These are phyloP conservation scores for Heliconius cydno DNA, from an alignment of 2,888 invertebrate species.

Conservation along the genomic window DNA sequence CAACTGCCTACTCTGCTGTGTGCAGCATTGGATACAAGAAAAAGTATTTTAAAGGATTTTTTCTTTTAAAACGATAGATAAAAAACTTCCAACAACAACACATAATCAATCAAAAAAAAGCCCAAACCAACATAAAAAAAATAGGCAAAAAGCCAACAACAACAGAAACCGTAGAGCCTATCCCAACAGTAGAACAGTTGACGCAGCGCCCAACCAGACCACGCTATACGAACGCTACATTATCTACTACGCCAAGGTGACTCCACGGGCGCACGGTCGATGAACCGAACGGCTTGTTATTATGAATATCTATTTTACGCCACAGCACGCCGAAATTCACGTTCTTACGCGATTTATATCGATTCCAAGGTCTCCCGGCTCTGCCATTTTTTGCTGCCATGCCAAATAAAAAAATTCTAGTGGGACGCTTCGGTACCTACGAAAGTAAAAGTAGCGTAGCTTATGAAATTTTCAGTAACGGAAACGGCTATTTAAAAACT, in stretches of 20 bases:
- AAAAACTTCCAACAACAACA: background rate
- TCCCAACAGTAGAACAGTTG: conserved; percentile 54
- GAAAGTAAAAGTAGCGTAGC: conserved; percentile 42
- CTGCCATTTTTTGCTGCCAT: conserved; percentile 46
- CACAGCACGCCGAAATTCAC: conserved; percentile 52
- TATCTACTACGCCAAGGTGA: conserved; percentile 78
- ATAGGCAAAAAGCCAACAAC: background rate
- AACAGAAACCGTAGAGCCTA: conserved; percentile 36
- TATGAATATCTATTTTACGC: conserved; percentile 69
- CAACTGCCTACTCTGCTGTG: no score
- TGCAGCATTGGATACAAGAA: no score
- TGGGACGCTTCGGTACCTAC: conserved; percentile 35
- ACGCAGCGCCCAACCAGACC: conserved; percentile 50
- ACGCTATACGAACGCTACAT: conserved; percentile 64
- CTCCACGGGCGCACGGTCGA: conserved; percentile 74
- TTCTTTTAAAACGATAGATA: no score
- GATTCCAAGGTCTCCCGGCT: conserved; percentile 49
- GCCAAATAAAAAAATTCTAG: conserved; percentile 41
- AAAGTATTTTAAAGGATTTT: no score
- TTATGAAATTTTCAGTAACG: conserved; percentile 32
- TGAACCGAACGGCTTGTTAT: conserved; percentile 61
- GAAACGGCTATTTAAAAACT: conserved; percentile 23
- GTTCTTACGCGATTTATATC: conserved; percentile 51
- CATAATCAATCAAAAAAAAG: background rate
- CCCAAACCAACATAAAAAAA: background rate